These are phyloP conservation scores for Peromyscus maniculatus DNA, from an alignment of 2,113 vertebrate species.

Conservation along the genomic window DNA sequence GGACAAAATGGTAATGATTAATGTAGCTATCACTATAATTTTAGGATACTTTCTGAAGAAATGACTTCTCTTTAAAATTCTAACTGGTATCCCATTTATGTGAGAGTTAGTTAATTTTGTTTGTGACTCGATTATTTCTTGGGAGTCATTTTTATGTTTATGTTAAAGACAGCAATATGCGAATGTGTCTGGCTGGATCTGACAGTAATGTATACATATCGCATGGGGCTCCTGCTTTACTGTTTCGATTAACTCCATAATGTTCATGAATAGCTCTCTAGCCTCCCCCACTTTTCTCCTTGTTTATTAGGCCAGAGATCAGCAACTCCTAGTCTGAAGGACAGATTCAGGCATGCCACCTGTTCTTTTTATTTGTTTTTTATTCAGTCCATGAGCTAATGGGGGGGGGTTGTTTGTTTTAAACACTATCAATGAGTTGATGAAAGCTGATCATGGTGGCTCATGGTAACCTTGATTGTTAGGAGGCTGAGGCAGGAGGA, in stretches of 20 bases:
- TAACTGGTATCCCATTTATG: not conserved
- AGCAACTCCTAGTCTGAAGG: not conserved
- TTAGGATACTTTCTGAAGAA: constrained; percentile 40
- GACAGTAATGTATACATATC: not conserved
- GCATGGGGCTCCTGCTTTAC: not conserved
- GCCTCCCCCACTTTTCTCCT: not conserved
- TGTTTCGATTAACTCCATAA: not conserved
- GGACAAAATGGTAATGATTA: constrained; percentile 96
- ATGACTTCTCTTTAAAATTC: constrained; percentile 29
- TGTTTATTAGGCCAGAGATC: not conserved
- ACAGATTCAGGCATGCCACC: not conserved
- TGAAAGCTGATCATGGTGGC: not conserved
- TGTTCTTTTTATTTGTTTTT: not conserved
- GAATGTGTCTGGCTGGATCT: not conserved
- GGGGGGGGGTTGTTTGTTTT: not conserved
- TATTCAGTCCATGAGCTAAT: not conserved
- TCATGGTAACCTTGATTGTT: not conserved
- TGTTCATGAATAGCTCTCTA: not conserved
- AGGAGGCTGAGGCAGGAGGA: not conserved
- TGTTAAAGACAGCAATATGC: constrained; percentile 37
- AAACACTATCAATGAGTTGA: constrained; percentile 24
- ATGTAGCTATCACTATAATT: constrained; percentile 34
- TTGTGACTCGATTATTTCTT: constrained; percentile 8
- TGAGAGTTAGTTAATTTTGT: constrained; percentile 48
- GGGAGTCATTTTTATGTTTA: constrained; percentile 29